Conservation (phyloP, 2,888 invertebrate genomes). For the Agrochola circellaris region DNA sequence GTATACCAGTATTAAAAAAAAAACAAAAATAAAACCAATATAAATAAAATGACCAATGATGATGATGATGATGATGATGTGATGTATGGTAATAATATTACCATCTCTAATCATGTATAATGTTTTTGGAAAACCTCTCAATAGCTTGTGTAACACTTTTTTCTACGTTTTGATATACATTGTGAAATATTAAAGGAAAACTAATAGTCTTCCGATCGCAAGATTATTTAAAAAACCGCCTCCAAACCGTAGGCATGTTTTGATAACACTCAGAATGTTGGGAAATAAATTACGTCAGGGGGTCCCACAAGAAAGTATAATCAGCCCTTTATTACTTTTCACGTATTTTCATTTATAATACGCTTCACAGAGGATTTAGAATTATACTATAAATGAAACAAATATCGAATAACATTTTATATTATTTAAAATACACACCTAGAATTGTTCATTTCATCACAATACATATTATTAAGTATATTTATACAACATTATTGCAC, state of each 20-base stretch:
- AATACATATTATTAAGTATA: slow-evolving; percentile 83
- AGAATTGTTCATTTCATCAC: slow-evolving; percentile 86
- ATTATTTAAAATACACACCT: slow-evolving; percentile 90
- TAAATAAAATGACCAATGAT: too few relatives aligned
- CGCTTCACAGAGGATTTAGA: not conserved
- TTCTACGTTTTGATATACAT: not conserved
- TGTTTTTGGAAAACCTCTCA: not conserved
- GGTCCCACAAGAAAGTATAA: slow-evolving; percentile 21
- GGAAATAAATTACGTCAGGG: not conserved
- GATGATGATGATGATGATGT: too few relatives aligned
- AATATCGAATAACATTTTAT: slow-evolving; percentile 87
- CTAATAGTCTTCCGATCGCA: not conserved
- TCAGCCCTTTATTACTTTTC: slow-evolving; percentile 3
- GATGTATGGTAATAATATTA: too few relatives aligned
- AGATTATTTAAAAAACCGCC: not conserved
- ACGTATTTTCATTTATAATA: not conserved
- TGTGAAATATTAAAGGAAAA: too few relatives aligned
- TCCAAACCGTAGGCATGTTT: not conserved
- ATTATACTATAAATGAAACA: slow-evolving; percentile 69
- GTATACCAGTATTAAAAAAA: too few relatives aligned
- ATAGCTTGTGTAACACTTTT: not conserved
- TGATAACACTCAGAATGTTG: not conserved
- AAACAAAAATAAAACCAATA: too few relatives aligned
- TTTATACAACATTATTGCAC: slow-evolving; percentile 89
- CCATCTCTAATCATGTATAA: not conserved